These are phyloP conservation scores for Leptopilina drosophilae DNA, from an alignment of 2,888 invertebrate species.

Conservation along the genomic window DNA sequence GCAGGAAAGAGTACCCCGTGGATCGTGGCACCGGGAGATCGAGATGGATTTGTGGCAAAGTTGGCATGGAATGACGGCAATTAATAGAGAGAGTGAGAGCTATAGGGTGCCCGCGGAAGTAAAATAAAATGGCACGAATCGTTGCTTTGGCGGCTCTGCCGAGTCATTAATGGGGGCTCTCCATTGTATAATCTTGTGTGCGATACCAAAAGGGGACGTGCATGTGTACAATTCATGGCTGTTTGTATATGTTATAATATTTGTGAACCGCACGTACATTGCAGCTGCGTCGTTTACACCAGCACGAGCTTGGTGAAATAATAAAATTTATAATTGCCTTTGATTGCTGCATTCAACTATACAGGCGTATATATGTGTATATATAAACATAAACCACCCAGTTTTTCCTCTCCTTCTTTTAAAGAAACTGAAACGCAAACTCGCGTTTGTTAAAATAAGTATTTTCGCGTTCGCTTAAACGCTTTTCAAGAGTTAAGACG, in stretches of 20 bases:
- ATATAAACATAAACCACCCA: slow-evolving; percentile 12
- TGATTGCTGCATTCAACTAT: slow-evolving; percentile 66
- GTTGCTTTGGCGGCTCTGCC: slow-evolving; percentile 73
- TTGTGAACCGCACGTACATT: slow-evolving; percentile 41
- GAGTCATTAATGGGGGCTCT: slow-evolving; percentile 68
- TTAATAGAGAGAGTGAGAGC: slow-evolving; percentile 74
- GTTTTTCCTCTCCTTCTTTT: not conserved
- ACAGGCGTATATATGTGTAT: slow-evolving; percentile 47
- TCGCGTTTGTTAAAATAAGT: slow-evolving; percentile 21
- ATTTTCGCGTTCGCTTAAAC: slow-evolving; percentile 34
- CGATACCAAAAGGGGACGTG: slow-evolving; percentile 57
- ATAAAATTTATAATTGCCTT: slow-evolving; percentile 70
- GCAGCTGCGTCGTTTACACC: slow-evolving; percentile 48
- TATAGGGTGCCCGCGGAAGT: slow-evolving; percentile 75
- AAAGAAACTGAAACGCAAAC: slow-evolving; percentile 1
- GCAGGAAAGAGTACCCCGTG: slow-evolving; percentile 50
- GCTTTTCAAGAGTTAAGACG: slow-evolving; percentile 16
- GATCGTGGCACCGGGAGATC: slow-evolving; percentile 52
- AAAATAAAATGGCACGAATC: slow-evolving; percentile 72
- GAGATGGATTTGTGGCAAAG: slow-evolving; percentile 73
- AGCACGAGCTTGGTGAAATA: slow-evolving; percentile 60
- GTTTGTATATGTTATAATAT: slow-evolving; percentile 1
- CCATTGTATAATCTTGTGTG: slow-evolving; percentile 72
- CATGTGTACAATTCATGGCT: slow-evolving; percentile 41
- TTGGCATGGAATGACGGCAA: slow-evolving; percentile 74